Percentiles rank a stretch among this genome's conserved stretches.
phyloP scores from a whole-genome alignment of 2,888 invertebrate genomes.

The Drosophila anomalata region DNA sequence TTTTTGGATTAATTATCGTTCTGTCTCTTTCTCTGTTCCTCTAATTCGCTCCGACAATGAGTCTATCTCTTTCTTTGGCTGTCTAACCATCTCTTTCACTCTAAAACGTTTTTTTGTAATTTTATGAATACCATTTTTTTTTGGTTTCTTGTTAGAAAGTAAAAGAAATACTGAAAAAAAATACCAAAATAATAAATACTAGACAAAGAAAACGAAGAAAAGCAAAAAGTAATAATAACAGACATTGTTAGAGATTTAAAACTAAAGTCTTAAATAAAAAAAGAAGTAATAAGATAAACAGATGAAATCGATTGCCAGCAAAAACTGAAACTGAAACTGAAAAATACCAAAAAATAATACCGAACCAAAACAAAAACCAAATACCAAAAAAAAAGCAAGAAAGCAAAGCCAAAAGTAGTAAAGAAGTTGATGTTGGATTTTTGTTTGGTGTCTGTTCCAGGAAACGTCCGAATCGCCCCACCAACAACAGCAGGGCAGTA shows the following conservation, averaged over 20 bases:
- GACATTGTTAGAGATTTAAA: constrained; percentile 28
- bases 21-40: constrained; percentile 16
- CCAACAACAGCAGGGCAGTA: constrained; percentile 83
- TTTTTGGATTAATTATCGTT: constrained; percentile 30
- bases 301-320: constrained; percentile 71
- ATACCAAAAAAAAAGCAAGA: constrained; percentile 73
- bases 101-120: constrained; percentile 13
- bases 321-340: constrained; percentile 67
- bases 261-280: neutral
- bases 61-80: constrained; percentile 35
- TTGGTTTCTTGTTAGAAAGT: constrained; percentile 37
- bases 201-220: constrained; percentile 75
- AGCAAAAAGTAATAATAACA: constrained; percentile 48
- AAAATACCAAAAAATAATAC: constrained; percentile 59
- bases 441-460: constrained; percentile 93
- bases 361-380: constrained; percentile 81
- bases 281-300: constrained; percentile 27
- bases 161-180: constrained; percentile 7
- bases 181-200: constrained; percentile 23
- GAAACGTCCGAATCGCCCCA: constrained; percentile 88
- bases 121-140: constrained; percentile 33
- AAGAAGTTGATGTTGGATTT: constrained; percentile 95
- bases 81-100: constrained; percentile 26
- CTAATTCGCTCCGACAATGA: neutral
- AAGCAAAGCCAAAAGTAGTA: constrained; percentile 67